Conservation (phyloP, 1,140 invertebrate genomes). For the Calephelis virginiensis region DNA sequence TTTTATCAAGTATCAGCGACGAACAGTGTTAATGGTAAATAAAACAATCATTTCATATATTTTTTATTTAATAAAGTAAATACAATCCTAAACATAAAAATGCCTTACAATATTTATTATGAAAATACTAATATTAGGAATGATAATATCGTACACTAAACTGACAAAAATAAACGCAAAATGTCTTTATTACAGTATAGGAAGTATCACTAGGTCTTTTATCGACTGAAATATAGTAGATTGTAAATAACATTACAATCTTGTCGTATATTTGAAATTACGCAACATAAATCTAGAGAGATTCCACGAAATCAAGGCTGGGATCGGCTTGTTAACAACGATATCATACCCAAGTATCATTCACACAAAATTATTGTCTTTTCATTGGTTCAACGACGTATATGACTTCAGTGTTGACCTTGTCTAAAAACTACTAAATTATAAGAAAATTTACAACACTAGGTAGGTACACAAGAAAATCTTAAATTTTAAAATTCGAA, state of each 20-base stretch:
- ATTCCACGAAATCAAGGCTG: slow-evolving; percentile 22
- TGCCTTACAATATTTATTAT: slow-evolving; percentile 11
- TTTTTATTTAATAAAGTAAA: slow-evolving; percentile 16
- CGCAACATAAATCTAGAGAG: slow-evolving; percentile 17
- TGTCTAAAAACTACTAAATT: slow-evolving; percentile 1
- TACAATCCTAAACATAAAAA: slow-evolving; percentile 6
- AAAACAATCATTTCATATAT: not conserved
- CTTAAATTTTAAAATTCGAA: slow-evolving; percentile 3
- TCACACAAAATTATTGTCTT: slow-evolving; percentile 1
- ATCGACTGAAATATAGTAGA: slow-evolving; percentile 4
- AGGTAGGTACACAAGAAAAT: not conserved
- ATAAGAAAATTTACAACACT: slow-evolving; percentile 1
- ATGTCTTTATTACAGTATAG: slow-evolving; percentile 4
- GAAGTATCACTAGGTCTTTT: slow-evolving; percentile 17
- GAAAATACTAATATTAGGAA: slow-evolving; percentile 16
- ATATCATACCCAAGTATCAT: not conserved
- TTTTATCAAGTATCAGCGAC: too few species aligned
- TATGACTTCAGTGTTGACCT: not conserved
- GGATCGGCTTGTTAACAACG: not conserved
- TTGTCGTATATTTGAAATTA: not conserved
- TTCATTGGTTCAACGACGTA: not conserved
- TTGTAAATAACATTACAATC: not conserved
- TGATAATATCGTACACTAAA: slow-evolving; percentile 15
- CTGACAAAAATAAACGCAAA: slow-evolving; percentile 6
- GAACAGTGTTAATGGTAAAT: not conserved